These are phyloP conservation scores for Tetranychus piercei DNA, from an alignment of 2,888 invertebrate genomes.

Conservation along the genomic window DNA sequence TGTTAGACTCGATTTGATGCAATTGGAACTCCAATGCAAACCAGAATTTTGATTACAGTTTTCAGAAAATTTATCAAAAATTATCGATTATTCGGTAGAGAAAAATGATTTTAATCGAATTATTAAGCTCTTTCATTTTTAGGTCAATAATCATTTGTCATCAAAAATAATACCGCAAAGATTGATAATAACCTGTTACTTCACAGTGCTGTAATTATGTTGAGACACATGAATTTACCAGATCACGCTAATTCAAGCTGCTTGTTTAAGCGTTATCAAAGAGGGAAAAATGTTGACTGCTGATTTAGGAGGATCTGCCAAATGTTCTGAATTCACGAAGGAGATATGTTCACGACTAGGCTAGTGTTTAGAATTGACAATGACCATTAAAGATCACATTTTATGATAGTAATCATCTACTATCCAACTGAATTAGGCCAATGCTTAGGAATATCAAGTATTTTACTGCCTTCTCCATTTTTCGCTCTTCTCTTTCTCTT, in stretches of 20 bases:
- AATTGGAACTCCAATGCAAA: no score
- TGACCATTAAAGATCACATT: neutral
- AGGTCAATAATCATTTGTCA: no score
- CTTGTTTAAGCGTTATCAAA: constrained; percentile 65
- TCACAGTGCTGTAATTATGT: constrained; percentile 95
- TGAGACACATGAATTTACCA: constrained; percentile 68
- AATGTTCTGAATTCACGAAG: constrained; percentile 89
- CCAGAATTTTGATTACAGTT: no score
- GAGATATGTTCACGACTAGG: constrained; percentile 50
- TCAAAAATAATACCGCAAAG: no score
- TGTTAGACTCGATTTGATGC: no score
- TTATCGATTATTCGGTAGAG: no score
- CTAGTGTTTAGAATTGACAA: neutral
- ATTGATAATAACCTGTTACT: no score
- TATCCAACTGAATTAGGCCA: neutral
- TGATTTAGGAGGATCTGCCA: constrained; percentile 84
- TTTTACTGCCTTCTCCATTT: neutral
- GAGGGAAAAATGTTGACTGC: constrained; percentile 51
- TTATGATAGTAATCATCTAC: neutral
- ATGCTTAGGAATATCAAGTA: neutral
- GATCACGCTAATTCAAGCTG: constrained; percentile 59
- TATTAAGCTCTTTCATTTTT: no score
- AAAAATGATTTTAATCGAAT: no score
- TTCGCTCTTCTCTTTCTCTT: constrained; percentile 6
- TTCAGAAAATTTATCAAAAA: no score